Conservation (phyloP, 1,140 invertebrate species). For the Drosophila gunungcola region DNA sequence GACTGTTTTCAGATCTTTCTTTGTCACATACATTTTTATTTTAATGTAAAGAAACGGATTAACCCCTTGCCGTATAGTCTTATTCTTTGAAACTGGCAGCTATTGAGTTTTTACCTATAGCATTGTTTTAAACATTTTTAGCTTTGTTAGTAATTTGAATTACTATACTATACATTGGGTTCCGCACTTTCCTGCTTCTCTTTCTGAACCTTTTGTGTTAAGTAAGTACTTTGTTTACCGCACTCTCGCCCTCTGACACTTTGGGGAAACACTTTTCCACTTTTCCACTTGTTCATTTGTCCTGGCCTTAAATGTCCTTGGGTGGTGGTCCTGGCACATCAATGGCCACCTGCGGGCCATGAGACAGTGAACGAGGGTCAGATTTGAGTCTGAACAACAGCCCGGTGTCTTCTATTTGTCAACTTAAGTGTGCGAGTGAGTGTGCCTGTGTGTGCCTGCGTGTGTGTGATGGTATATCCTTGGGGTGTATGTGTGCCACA, state of each 20-base stretch:
- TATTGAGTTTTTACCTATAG: neutral
- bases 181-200: neutral
- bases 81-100: neutral
- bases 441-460: neutral
- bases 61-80: no score
- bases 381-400: conserved; percentile 6
- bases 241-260: conserved; percentile 6
- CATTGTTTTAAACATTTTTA: neutral
- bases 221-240: conserved; percentile 13
- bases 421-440: neutral
- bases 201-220: conserved; percentile 3
- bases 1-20: no score
- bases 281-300: conserved; percentile 3
- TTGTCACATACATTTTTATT: no score
- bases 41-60: no score
- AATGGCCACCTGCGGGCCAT: conserved; percentile 4
- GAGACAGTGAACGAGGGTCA: conserved; percentile 1
- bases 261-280: neutral
- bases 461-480: conserved; percentile 3
- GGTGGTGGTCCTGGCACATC: conserved; percentile 9
- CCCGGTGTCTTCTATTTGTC: conserved; percentile 8
- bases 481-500: conserved; percentile 51
- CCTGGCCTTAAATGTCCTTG: conserved; percentile 9
- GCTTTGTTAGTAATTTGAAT: neutral
- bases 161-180: no score